phyloP scores from a whole-genome alignment of 2,888 invertebrate genomes.

The Lampropteryx suffumata region DNA sequence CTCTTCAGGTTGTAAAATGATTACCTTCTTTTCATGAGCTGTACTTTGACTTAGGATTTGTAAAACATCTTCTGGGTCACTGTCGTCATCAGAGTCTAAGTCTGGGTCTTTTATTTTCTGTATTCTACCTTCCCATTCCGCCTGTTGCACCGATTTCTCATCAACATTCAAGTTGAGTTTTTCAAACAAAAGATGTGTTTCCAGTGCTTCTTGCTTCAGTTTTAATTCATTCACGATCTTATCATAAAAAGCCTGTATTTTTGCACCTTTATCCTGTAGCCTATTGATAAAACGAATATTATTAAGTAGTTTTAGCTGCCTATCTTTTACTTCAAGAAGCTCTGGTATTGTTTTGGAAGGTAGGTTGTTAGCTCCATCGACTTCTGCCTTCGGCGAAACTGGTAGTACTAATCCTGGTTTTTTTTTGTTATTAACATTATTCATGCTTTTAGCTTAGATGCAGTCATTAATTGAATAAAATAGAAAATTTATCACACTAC shows the following conservation, averaged over 20 bases:
- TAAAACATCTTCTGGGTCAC: slow-evolving; percentile 82
- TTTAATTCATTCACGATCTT: slow-evolving; percentile 76
- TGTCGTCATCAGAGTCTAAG: slow-evolving; percentile 83
- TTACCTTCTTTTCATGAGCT: slow-evolving; percentile 73
- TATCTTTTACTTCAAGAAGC: slow-evolving; percentile 77
- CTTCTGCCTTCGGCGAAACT: slow-evolving; percentile 70
- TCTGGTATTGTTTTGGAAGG: slow-evolving; percentile 70
- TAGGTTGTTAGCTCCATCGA: slow-evolving; percentile 80
- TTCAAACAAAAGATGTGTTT: slow-evolving; percentile 75
- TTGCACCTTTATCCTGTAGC: slow-evolving; percentile 83
- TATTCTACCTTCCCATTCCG: slow-evolving; percentile 84
- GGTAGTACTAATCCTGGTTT: slow-evolving; percentile 74
- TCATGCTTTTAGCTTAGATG: slow-evolving; percentile 50
- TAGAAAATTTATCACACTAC: too few species aligned
- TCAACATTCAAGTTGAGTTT: slow-evolving; percentile 69
- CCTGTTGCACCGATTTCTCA: slow-evolving; percentile 72
- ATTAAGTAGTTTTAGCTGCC: slow-evolving; percentile 80
- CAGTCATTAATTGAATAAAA: slow-evolving; percentile 15
- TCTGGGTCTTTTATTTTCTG: slow-evolving; percentile 50
- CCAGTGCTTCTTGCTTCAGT: slow-evolving; percentile 73
- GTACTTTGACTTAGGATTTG: slow-evolving; percentile 83
- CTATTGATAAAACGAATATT: slow-evolving; percentile 79
- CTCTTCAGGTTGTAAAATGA: slow-evolving; percentile 68
- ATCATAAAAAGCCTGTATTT: slow-evolving; percentile 72
- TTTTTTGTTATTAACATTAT: slow-evolving; percentile 57